Evolutionary conservation across 2,888 invertebrate genomes (phyloP).

Genomic region (Aromia moschata): DNA sequence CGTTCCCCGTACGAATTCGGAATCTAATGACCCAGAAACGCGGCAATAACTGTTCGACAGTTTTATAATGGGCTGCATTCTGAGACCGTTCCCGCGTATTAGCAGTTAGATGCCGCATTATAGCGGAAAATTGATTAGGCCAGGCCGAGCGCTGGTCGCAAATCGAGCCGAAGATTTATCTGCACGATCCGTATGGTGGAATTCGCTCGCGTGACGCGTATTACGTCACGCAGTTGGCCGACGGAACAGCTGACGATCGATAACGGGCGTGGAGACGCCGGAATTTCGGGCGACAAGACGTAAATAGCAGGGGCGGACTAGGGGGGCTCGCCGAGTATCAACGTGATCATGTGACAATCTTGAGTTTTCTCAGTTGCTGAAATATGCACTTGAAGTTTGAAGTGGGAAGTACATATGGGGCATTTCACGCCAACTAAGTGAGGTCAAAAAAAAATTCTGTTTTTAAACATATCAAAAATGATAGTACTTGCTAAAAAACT

Average conservation of each 20-base stretch:
- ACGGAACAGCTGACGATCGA: slow-evolving; percentile 8
- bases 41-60: slow-evolving; percentile 22
- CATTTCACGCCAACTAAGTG: no score
- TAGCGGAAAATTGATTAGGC: slow-evolving; percentile 27
- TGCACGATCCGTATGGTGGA: slow-evolving; percentile 4
- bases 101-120: slow-evolving; percentile 12
- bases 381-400: no score
- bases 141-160: slow-evolving; percentile 5
- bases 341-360: no score
- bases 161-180: not conserved
- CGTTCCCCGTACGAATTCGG: not conserved
- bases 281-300: no score
- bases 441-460: no score
- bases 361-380: no score
- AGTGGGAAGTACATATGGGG: no score
- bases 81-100: slow-evolving; percentile 13
- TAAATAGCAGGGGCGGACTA: no score
- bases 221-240: slow-evolving; percentile 6
- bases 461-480: no score
- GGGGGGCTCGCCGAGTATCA: no score
- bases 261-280: not conserved
- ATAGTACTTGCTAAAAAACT: no score
- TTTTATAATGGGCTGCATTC: slow-evolving; percentile 22
- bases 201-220: slow-evolving; percentile 13
- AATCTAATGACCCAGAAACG: slow-evolving; percentile 21